These are phyloP conservation scores for Rhabdomys pumilio DNA, from an alignment of 2,797 vertebrate species.

Conservation along the genomic window DNA sequence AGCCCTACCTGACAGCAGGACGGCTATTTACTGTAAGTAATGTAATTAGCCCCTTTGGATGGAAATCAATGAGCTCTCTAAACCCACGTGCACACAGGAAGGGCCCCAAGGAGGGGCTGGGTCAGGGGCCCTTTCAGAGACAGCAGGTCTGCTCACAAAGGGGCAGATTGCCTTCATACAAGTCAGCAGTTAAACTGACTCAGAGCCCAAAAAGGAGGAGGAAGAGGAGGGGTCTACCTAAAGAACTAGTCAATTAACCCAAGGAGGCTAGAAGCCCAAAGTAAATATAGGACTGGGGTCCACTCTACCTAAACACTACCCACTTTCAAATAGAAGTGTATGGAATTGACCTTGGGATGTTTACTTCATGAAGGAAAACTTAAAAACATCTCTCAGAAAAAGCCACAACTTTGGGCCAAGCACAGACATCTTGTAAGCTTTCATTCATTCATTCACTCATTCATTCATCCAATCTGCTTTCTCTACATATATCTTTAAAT, in stretches of 20 bases:
- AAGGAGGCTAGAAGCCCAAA: conserved; percentile 55
- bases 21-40: conserved; percentile 91
- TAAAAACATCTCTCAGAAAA: neutral
- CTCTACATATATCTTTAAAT: neutral
- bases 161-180: conserved; percentile 57
- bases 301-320: neutral
- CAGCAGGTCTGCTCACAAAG: conserved; percentile 76
- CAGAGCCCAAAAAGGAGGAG: neutral
- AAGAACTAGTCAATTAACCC: conserved; percentile 78
- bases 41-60: conserved; percentile 89
- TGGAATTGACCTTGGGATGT: neutral
- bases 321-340: neutral
- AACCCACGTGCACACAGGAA: conserved; percentile 37
- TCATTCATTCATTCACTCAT: neutral
- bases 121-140: conserved; percentile 54
- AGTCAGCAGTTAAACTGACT: neutral
- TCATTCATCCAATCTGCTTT: neutral
- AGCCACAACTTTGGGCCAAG: neutral
- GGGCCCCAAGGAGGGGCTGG: conserved; percentile 64
- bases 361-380: neutral
- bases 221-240: neutral
- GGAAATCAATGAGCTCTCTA: conserved; percentile 85
- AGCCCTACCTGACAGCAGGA: conserved; percentile 88
- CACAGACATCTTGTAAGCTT: neutral
- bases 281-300: conserved; percentile 41